These are phyloP conservation scores for Pandemis heparana DNA, from an alignment of 2,888 invertebrate species.

Conservation along the genomic window DNA sequence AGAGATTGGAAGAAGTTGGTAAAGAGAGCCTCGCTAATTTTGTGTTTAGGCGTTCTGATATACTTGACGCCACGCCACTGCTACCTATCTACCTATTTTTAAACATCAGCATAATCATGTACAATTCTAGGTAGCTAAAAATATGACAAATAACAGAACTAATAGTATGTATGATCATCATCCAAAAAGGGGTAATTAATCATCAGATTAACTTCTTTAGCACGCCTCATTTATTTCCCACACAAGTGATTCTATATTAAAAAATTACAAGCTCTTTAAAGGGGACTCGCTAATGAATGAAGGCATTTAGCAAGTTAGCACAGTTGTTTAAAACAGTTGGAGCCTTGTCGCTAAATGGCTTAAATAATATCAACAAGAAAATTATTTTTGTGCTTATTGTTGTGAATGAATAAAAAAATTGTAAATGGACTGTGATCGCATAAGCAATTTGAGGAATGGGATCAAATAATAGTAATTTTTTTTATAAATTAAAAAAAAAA, in stretches of 20 bases:
- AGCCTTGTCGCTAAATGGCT: conserved; percentile 26
- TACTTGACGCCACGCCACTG: too few relatives aligned
- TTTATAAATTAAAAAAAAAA: too few relatives aligned
- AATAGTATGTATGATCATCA: neutral
- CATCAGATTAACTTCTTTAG: neutral
- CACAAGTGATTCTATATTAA: neutral
- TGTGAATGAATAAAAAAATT: neutral
- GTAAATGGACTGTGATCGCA: neutral
- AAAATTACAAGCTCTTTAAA: conserved; percentile 6
- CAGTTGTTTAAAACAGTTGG: conserved; percentile 24
- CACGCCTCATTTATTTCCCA: neutral
- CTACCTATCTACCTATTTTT: too few relatives aligned
- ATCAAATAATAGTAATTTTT: too few relatives aligned
- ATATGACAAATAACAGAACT: too few relatives aligned
- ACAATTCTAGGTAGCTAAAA: too few relatives aligned
- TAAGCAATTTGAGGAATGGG: too few relatives aligned
- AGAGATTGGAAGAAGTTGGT: too few relatives aligned
- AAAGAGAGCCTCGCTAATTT: too few relatives aligned
- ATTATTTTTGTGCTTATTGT: neutral
- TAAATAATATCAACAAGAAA: conserved; percentile 26
- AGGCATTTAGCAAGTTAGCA: conserved; percentile 31
- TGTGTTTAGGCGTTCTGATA: too few relatives aligned
- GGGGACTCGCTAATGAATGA: conserved; percentile 28
- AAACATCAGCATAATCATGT: too few relatives aligned
- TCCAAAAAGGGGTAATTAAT: neutral